A percentile compares a stretch with the other conserved stretches of the same genome.
Evolutionary conservation across 2,113 vertebrate genomes (phyloP).

Genomic region (Smithornis capensis): DNA sequence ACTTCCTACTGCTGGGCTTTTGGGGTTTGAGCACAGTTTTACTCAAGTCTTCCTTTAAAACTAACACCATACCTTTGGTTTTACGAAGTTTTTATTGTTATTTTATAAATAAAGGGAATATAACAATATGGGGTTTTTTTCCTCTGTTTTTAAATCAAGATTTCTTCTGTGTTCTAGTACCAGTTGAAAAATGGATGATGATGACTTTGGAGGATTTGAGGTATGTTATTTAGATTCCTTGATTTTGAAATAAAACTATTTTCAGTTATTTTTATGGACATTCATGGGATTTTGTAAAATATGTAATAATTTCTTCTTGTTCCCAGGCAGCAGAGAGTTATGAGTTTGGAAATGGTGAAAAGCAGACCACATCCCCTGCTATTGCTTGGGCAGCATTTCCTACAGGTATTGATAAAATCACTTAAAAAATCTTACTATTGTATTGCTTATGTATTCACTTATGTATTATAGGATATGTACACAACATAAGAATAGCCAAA

Average conservation of each 20-base stretch:
- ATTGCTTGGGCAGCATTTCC: constrained; percentile 82
- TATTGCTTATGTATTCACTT: too few species aligned
- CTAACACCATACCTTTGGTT: neutral
- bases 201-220: constrained; percentile 85
- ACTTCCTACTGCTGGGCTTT: neutral
- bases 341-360: constrained; percentile 70
- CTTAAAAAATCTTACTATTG: neutral
- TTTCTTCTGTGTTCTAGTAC: constrained; percentile 63
- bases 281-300: neutral
- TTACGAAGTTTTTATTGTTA: neutral
- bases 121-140: neutral
- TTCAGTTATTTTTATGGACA: neutral
- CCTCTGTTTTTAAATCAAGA: neutral
- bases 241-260: neutral
- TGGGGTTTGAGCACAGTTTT: neutral
- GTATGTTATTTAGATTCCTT: constrained; percentile 55
- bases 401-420: constrained; percentile 64
- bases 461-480: too few species aligned
- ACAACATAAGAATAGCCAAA: neutral
- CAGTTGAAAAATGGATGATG: constrained; percentile 78
- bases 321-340: constrained; percentile 79
- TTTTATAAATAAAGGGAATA: neutral
- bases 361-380: constrained; percentile 74
- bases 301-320: neutral
- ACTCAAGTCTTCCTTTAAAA: neutral